Percentiles rank a stretch among this genome's conserved stretches.
Evolutionary conservation across 2,888 invertebrate species (phyloP).

Genomic region (Altica lythri): DNA sequence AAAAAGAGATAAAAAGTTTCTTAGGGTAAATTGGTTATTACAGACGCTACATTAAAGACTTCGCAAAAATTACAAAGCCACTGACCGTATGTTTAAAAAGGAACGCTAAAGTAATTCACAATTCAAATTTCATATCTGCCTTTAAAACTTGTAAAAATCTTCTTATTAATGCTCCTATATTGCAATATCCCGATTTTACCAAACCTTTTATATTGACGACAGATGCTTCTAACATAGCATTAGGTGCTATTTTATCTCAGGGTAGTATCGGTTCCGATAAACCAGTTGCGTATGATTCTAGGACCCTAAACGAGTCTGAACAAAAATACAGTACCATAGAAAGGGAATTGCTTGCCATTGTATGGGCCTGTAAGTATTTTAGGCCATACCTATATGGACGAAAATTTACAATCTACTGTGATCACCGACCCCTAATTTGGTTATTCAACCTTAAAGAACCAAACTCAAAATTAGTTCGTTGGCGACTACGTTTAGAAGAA

Average conservation of each 20-base stretch:
- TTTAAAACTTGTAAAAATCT: slow-evolving; percentile 35
- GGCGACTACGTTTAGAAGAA: slow-evolving; percentile 20
- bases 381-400: slow-evolving; percentile 25
- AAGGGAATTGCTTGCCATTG: slow-evolving; percentile 37
- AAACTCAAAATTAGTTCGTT: slow-evolving; percentile 21
- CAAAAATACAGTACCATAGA: slow-evolving; percentile 34
- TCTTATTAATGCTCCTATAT: slow-evolving; percentile 31
- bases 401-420: background rate
- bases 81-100: slow-evolving; percentile 33
- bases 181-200: slow-evolving; percentile 39
- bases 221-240: slow-evolving; percentile 35
- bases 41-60: slow-evolving; percentile 30
- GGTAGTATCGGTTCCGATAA: slow-evolving; percentile 32
- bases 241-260: slow-evolving; percentile 40
- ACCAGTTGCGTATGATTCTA: slow-evolving; percentile 34
- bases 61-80: slow-evolving; percentile 35
- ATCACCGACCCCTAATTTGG: slow-evolving; percentile 34
- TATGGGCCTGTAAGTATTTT: too few species aligned
- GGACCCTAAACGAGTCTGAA: slow-evolving; percentile 31
- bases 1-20: slow-evolving; percentile 35
- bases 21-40: slow-evolving; percentile 36
- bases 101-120: slow-evolving; percentile 26
- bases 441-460: slow-evolving; percentile 22
- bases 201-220: slow-evolving; percentile 40
- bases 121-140: slow-evolving; percentile 20